Percentiles rank a stretch among this genome's conserved stretches.
phyloP scores from a whole-genome alignment of 1,140 invertebrate genomes.

The Trachelipus rathkii region DNA sequence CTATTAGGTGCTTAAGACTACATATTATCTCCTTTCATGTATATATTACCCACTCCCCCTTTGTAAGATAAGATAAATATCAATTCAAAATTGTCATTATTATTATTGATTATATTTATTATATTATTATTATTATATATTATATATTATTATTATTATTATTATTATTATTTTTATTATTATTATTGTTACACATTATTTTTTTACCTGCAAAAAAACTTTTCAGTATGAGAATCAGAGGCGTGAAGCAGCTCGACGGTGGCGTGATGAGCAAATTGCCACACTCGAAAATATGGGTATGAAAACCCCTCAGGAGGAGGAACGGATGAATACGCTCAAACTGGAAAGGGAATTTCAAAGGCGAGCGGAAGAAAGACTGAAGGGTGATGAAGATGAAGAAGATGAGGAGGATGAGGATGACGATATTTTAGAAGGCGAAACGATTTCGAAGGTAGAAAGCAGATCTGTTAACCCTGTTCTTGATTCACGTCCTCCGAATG shows the following conservation, averaged over 20 bases:
- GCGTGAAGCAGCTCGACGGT: constrained; percentile 64
- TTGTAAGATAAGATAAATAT: too few relatives aligned
- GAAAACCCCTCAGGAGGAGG: constrained; percentile 73
- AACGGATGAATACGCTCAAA: constrained; percentile 74
- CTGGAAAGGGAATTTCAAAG: constrained; percentile 84
- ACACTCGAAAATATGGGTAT: constrained; percentile 65
- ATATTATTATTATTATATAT: too few relatives aligned
- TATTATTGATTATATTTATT: too few relatives aligned
- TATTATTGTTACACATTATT: too few relatives aligned
- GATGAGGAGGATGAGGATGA: constrained; percentile 50
- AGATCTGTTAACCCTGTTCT: not conserved
- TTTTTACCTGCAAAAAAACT: not conserved
- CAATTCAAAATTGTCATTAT: too few relatives aligned
- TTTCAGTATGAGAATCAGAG: constrained; percentile 62
- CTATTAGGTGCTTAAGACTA: not conserved
- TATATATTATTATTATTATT: too few relatives aligned
- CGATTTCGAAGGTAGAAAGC: constrained; percentile 3
- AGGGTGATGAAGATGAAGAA: constrained; percentile 72
- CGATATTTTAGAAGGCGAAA: constrained; percentile 34
- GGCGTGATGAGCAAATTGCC: constrained; percentile 77
- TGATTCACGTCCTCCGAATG: not conserved
- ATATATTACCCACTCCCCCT: too few relatives aligned
- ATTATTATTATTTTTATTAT: too few relatives aligned
- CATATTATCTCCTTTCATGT: too few relatives aligned
- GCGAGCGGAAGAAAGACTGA: constrained; percentile 69